Evolutionary conservation across 2,113 vertebrate genomes (phyloP), one percentile per base, ranked within the genome.

Genomic region (Pseudolaguvia tuberculata): DNA sequence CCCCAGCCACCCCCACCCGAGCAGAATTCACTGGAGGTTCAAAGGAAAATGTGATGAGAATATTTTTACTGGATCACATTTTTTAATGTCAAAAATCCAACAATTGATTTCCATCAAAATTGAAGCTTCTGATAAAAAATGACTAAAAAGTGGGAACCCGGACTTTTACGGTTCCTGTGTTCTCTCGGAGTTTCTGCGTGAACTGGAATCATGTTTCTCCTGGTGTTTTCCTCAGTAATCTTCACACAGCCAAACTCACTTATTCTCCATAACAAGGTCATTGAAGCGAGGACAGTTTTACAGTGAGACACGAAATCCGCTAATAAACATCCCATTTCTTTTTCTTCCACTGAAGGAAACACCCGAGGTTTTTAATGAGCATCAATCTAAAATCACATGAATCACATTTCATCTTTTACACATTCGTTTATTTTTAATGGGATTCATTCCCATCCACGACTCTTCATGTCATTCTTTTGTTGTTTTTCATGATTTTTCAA

Each of bases 191-290:
- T 67, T 67, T 67, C 27, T 29, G 12, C 15, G 15, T 17, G 62
- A 25, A 21, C 62, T 48, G 39, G 4, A 42, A 48, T 66, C 45
- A 11, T 27, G 42, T 66, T 66, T 48, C 39, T 18, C 39, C 18
- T 27, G 9, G 4, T 20, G 23, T 67, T 67, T 50, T 67, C 63
- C 63, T 67, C 63, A 29, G 63, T 67, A 67, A 67, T 67, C 63
- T 67, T 29, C 15, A 67, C 63, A 2, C 45, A 50, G 45, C 63
- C 10, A 4, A 67, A 50, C 63, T 67, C 27, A 67, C 50, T 67
- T 67, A 50, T 23, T 67, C 63, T 29, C 63, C 15, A 50, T 67
- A 50, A 67, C 50, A 45, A 67, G 48, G 47, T 67, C 47, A 45
- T 45, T 15, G 9, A 20, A 12, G 23, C 48, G 42, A 4, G 2